Evolutionary conservation across 2,113 vertebrate genomes (phyloP).

Genomic region (Mustelus asterias): DNA sequence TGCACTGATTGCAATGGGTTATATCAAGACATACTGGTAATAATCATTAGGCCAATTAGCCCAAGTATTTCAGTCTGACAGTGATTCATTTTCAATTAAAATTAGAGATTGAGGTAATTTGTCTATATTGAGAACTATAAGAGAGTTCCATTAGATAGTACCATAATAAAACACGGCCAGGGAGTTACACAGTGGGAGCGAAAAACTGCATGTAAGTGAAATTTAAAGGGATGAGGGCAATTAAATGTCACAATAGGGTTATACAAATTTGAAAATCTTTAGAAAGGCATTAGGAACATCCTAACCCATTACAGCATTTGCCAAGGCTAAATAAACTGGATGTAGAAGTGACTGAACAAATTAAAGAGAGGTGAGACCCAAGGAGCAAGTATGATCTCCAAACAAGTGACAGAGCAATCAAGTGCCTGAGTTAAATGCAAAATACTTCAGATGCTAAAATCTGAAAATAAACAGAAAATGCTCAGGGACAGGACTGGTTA

Average conservation of each 20-base stretch:
- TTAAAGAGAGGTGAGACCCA: not conserved
- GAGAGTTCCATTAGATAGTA: conserved; percentile 19
- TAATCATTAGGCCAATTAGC: conserved; percentile 30
- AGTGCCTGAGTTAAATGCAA: not conserved
- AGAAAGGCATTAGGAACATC: not conserved
- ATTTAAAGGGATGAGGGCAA: not conserved
- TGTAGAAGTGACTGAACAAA: not conserved
- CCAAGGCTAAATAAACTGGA: not conserved
- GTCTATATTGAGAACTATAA: not conserved
- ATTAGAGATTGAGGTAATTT: conserved; percentile 27
- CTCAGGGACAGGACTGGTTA: no score
- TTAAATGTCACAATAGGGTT: not conserved
- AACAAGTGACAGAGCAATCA: not conserved
- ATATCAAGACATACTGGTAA: conserved; percentile 20
- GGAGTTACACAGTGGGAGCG: not conserved
- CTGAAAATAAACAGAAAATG: no score
- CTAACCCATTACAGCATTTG: not conserved
- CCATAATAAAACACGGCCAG: not conserved
- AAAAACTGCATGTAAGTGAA: not conserved
- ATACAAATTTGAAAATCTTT: not conserved
- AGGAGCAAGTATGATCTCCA: not conserved
- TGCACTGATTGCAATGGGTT: not conserved
- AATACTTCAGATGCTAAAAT: no score
- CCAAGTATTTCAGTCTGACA: conserved; percentile 8
- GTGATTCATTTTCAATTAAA: conserved; percentile 29